A percentile compares a stretch with the other conserved stretches of the same genome.
phyloP scores from a whole-genome alignment of 1,140 invertebrate genomes.

The Drosophila kurseongensis region DNA sequence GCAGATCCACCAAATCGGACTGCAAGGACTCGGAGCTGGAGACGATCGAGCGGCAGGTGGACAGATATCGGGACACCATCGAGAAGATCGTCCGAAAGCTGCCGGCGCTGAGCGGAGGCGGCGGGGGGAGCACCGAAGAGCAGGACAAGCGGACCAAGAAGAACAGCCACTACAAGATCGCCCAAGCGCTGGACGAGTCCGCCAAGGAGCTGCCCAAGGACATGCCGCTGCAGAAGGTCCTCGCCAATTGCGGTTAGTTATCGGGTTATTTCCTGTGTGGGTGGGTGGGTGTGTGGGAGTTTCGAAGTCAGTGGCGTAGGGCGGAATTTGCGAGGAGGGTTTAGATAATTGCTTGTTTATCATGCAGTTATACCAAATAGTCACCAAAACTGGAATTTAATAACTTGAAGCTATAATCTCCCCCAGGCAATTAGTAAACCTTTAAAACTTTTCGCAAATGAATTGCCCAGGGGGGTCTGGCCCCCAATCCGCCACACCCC shows the following conservation, averaged over 20 bases:
- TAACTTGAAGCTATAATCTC: too few species aligned
- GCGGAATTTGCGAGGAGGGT: neutral
- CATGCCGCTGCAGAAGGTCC: constrained; percentile 86
- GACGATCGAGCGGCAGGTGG: constrained; percentile 93
- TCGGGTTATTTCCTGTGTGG: constrained; percentile 4
- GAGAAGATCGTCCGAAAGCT: constrained; percentile 89
- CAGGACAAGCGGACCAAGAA: constrained; percentile 90
- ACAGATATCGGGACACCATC: constrained; percentile 91
- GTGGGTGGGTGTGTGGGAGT: neutral
- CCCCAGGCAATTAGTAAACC: too few species aligned
- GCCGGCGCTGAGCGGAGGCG: constrained; percentile 79
- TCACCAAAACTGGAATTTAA: too few species aligned
- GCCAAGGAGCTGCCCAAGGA: constrained; percentile 87
- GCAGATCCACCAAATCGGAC: constrained; percentile 89
- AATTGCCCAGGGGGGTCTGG: neutral
- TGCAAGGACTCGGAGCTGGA: constrained; percentile 95
- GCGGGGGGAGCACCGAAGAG: constrained; percentile 86
- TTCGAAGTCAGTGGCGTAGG: neutral
- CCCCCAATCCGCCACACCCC: neutral
- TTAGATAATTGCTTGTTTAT: too few species aligned
- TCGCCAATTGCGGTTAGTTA: constrained; percentile 87
- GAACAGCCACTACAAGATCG: constrained; percentile 86
- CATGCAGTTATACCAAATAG: too few species aligned
- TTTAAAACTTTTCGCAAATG: too few species aligned
- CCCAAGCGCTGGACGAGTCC: constrained; percentile 86